Conservation (phyloP, 2,797 vertebrate genomes). For the Nannoperca australis region DNA sequence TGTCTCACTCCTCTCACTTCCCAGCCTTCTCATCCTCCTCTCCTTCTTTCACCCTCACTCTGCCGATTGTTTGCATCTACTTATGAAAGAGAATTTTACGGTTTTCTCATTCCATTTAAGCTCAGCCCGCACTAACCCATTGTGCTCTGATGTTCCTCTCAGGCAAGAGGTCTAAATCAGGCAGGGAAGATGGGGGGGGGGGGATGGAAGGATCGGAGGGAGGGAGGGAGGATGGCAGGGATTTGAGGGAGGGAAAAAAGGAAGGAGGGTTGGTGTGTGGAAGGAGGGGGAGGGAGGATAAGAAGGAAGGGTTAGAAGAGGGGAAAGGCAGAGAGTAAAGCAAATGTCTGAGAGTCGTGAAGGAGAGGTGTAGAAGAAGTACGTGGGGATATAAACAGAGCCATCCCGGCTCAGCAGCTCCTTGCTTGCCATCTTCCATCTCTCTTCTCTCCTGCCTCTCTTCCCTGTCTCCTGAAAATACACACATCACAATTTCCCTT, state of each 20-base stretch:
- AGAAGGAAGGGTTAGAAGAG: constrained; percentile 37
- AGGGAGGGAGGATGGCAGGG: constrained; percentile 37
- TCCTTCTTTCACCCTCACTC: constrained; percentile 55
- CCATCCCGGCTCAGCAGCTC: constrained; percentile 40
- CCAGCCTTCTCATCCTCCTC: constrained; percentile 46
- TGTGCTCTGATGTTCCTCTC: constrained; percentile 79
- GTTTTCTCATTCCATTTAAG: constrained; percentile 85
- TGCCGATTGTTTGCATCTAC: constrained; percentile 77
- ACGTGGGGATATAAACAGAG: constrained; percentile 43
- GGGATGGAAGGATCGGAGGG: constrained; percentile 34
- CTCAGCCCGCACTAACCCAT: constrained; percentile 78
- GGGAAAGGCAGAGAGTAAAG: constrained; percentile 34
- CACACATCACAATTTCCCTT: background rate
- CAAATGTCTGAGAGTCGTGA: constrained; percentile 34
- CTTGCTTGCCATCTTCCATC: constrained; percentile 23
- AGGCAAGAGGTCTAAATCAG: constrained; percentile 81
- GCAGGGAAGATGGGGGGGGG: constrained; percentile 52
- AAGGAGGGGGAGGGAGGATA: constrained; percentile 23
- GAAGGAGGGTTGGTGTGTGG: constrained; percentile 6
- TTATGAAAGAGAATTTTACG: constrained; percentile 83
- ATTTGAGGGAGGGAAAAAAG: constrained; percentile 34
- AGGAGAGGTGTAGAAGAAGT: constrained; percentile 44
- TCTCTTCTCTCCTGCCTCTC: constrained; percentile 6
- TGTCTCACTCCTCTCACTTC: constrained; percentile 18
- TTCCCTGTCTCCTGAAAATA: background rate